These are phyloP conservation scores for Drosophila helvetica DNA, from an alignment of 2,888 invertebrate species.

Conservation along the genomic window DNA sequence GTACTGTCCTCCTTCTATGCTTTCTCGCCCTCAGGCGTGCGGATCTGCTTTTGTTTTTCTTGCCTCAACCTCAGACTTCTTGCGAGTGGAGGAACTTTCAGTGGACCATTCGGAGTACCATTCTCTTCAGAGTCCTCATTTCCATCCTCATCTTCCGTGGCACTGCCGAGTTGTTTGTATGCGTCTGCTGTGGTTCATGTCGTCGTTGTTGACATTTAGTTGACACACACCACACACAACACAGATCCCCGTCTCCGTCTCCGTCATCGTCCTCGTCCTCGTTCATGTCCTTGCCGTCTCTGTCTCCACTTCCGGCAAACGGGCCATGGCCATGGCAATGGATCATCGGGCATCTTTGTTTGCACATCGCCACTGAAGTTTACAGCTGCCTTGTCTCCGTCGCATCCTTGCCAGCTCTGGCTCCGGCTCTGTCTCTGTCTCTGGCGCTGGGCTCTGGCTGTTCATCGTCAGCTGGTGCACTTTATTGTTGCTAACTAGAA, in stretches of 20 bases:
- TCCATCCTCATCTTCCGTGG: conserved; percentile 15
- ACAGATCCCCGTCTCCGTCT: conserved; percentile 3
- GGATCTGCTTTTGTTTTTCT: conserved; percentile 43
- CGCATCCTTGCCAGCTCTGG: conserved; percentile 14
- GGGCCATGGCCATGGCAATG: conserved; percentile 61
- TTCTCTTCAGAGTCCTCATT: conserved; percentile 8
- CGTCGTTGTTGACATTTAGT: conserved; percentile 73
- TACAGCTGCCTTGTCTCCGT: conserved; percentile 28
- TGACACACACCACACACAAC: conserved; percentile 57
- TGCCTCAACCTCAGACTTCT: conserved; percentile 35
- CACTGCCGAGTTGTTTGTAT: conserved; percentile 35
- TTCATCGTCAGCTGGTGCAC: conserved; percentile 68
- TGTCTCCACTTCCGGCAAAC: conserved; percentile 63
- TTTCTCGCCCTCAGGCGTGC: conserved; percentile 11
- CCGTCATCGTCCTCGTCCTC: not conserved
- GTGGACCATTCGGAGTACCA: conserved; percentile 8
- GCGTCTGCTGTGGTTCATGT: conserved; percentile 52
- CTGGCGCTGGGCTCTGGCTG: conserved; percentile 52
- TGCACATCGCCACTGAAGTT: conserved; percentile 61
- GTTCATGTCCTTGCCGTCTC: conserved; percentile 3
- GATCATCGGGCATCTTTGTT: conserved; percentile 76
- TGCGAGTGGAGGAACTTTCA: conserved; percentile 21
- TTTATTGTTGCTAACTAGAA: conserved; percentile 63
- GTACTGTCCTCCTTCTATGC: conserved; percentile 3
- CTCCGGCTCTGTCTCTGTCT: conserved; percentile 20